phyloP scores from a whole-genome alignment of 2,113 vertebrate genomes.

The Leucopsar rothschildi region DNA sequence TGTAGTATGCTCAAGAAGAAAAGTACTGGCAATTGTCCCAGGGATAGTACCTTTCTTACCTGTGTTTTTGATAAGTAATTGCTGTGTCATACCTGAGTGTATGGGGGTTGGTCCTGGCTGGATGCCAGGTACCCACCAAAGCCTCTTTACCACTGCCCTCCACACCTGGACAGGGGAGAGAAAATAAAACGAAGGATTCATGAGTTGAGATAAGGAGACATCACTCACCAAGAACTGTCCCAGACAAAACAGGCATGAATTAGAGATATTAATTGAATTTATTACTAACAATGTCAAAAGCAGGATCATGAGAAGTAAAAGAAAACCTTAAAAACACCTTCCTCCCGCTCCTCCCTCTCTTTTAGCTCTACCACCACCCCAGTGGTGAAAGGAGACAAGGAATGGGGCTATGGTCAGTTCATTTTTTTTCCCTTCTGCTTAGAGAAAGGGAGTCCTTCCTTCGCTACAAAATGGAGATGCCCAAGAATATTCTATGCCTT shows the following conservation, averaged over 20 bases:
- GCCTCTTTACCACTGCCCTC: background rate
- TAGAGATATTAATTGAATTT: background rate
- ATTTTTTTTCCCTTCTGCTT: background rate
- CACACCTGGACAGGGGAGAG: background rate
- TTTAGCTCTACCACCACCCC: background rate
- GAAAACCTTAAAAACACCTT: background rate
- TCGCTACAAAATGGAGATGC: background rate
- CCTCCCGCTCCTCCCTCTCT: background rate
- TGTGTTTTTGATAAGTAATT: background rate
- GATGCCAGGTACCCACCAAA: background rate
- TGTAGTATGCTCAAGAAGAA: fast-evolving
- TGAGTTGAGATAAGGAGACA: background rate
- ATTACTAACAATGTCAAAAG: background rate
- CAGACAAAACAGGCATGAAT: background rate
- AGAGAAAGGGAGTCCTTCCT: background rate
- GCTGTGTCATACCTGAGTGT: background rate
- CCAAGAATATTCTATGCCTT: background rate
- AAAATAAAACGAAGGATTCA: background rate
- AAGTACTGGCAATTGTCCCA: background rate
- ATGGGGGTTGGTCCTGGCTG: background rate
- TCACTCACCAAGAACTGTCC: background rate
- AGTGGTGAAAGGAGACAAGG: background rate
- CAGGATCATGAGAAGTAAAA: background rate
- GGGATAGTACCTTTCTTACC: background rate
- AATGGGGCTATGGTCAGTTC: background rate